Evolutionary conservation across 2,797 vertebrate species (phyloP).

Genomic region (Dromococcyx pavoninus): DNA sequence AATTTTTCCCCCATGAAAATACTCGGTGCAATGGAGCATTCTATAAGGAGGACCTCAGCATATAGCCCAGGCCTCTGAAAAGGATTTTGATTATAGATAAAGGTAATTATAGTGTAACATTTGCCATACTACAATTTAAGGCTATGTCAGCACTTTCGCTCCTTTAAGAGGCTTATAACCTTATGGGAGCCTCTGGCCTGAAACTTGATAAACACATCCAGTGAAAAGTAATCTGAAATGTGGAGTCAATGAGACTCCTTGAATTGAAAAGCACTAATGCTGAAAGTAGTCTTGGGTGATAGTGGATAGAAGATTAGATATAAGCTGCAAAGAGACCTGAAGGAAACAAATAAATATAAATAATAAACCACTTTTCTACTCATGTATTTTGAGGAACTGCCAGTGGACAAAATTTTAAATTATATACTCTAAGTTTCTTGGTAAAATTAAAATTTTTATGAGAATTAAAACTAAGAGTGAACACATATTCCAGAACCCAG

Average conservation of each 20-base stretch:
- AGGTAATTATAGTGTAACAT: conserved; percentile 62
- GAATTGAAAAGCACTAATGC: not conserved
- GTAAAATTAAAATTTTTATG: not conserved
- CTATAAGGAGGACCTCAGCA: conserved; percentile 26
- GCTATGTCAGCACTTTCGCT: conserved; percentile 43
- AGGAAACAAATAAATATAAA: not conserved
- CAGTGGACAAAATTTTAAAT: not conserved
- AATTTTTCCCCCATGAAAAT: conserved; percentile 24
- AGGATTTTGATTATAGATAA: conserved; percentile 53
- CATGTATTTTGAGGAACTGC: not conserved
- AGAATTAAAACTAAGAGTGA: not conserved
- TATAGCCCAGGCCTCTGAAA: conserved; percentile 38
- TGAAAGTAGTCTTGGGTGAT: not conserved
- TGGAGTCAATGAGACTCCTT: conserved; percentile 25
- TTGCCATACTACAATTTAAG: conserved; percentile 53
- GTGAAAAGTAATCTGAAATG: conserved; percentile 18
- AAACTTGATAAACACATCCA: conserved; percentile 44
- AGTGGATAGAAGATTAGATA: not conserved
- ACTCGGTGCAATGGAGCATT: conserved; percentile 26
- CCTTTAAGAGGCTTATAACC: conserved; percentile 44
- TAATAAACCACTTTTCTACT: not conserved
- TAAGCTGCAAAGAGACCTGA: not conserved
- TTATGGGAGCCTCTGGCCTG: conserved; percentile 4
- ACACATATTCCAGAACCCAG: not conserved
- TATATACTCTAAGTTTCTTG: not conserved